phyloP scores from a whole-genome alignment of 1,140 invertebrate genomes.

The Anastrepha obliqua region DNA sequence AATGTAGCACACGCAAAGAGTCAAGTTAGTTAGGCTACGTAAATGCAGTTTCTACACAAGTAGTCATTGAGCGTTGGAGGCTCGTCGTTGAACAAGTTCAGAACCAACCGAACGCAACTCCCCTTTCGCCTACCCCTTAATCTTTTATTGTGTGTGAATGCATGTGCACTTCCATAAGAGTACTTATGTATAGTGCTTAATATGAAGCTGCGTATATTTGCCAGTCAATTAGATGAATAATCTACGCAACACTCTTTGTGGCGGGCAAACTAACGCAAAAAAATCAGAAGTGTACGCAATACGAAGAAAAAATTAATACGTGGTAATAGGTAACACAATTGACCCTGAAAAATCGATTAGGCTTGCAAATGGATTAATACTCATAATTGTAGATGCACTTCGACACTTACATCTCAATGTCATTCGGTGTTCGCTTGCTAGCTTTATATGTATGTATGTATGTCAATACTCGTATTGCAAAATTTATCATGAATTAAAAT shows the following conservation, averaged over 20 bases:
- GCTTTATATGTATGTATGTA: neutral
- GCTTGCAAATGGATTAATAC: neutral
- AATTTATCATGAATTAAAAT: neutral
- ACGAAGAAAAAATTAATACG: neutral
- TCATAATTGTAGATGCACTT: neutral
- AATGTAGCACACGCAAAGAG: neutral
- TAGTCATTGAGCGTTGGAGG: neutral
- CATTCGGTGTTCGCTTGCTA: neutral
- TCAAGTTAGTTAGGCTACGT: neutral
- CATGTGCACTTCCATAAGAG: neutral
- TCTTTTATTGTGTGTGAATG: neutral
- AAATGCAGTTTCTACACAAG: neutral
- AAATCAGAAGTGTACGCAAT: neutral
- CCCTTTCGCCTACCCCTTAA: neutral
- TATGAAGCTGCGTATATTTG: conserved; percentile 4
- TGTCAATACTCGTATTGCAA: neutral
- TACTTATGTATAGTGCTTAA: neutral
- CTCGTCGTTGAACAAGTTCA: neutral
- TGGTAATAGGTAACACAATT: neutral
- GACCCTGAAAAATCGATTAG: conserved; percentile 28
- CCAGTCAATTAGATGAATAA: conserved; percentile 28
- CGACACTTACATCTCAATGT: neutral
- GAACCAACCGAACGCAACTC: neutral
- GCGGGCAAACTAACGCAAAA: neutral
- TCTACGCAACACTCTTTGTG: conserved; percentile 9